Percentiles rank a stretch among this genome's conserved stretches.
These are phyloP conservation scores for Halichoerus grypus DNA, from an alignment of 2,113 vertebrate species.

Conservation along the genomic window DNA sequence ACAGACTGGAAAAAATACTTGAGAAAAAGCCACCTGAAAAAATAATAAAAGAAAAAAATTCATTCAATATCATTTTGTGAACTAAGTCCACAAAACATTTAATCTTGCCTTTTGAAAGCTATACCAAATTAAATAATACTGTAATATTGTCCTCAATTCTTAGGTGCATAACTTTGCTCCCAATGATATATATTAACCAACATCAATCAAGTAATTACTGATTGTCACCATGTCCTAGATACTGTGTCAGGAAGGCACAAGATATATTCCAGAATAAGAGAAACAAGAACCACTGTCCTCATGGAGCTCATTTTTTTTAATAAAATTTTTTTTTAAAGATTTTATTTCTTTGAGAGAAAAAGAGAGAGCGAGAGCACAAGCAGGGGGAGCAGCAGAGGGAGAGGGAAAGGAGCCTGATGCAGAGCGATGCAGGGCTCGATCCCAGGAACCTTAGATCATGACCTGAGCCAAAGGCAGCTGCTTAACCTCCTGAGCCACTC, in stretches of 20 bases:
- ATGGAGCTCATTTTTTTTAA: not conserved
- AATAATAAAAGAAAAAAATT: slow-evolving; percentile 50
- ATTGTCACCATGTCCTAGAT: not conserved
- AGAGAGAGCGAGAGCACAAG: not conserved
- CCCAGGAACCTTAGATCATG: not conserved
- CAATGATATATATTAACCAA: slow-evolving; percentile 35
- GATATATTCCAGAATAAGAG: not conserved
- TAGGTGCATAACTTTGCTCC: not conserved
- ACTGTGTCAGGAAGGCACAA: not conserved
- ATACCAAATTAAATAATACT: slow-evolving; percentile 25
- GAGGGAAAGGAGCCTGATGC: not conserved
- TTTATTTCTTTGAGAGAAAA: not conserved
- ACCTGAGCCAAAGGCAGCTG: not conserved
- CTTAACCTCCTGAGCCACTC: not conserved
- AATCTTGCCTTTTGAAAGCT: slow-evolving; percentile 12
- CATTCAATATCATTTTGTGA: slow-evolving; percentile 26
- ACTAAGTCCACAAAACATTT: slow-evolving; percentile 48
- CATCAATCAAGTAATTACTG: slow-evolving; percentile 36
- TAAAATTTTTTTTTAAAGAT: not conserved
- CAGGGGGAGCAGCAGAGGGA: not conserved
- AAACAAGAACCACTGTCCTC: not conserved
- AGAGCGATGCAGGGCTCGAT: not conserved
- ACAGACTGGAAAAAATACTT: slow-evolving; percentile 96
- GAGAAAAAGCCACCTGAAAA: slow-evolving; percentile 96
- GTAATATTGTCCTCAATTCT: not conserved